Evolutionary conservation across 2,113 vertebrate genomes (phyloP).

Genomic region (Lophius piscatorius): DNA sequence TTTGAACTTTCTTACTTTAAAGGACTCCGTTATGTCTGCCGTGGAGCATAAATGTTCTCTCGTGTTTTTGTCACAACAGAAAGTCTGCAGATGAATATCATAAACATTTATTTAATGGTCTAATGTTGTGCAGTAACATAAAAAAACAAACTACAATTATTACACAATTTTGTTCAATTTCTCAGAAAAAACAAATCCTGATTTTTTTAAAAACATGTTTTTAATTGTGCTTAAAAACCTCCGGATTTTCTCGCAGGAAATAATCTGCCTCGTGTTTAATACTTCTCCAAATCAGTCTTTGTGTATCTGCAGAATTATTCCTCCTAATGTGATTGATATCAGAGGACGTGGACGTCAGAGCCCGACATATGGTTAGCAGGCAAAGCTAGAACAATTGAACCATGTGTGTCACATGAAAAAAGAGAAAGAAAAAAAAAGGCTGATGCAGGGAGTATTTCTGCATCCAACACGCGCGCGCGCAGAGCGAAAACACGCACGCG

Average conservation of each 20-base stretch:
- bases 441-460: constrained; percentile 55
- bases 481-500: constrained; percentile 31
- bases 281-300: no score
- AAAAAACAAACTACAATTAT: no score
- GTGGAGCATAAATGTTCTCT: no score
- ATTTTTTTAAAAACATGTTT: background rate
- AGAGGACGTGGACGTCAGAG: constrained; percentile 55
- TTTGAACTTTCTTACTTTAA: no score
- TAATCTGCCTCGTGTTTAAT: no score
- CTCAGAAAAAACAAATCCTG: background rate
- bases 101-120: no score
- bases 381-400: constrained; percentile 77
- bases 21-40: no score
- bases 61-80: no score
- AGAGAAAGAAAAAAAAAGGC: constrained; percentile 55
- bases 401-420: constrained; percentile 59
- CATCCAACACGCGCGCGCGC: constrained; percentile 40
- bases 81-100: no score
- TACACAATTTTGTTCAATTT: background rate
- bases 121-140: no score
- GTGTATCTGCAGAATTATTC: constrained; percentile 18
- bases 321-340: constrained; percentile 57
- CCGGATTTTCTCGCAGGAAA: no score
- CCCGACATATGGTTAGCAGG: constrained; percentile 81
- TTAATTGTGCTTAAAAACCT: no score